Conservation (phyloP, 2,113 vertebrate species). For the Peromyscus leucopus region DNA sequence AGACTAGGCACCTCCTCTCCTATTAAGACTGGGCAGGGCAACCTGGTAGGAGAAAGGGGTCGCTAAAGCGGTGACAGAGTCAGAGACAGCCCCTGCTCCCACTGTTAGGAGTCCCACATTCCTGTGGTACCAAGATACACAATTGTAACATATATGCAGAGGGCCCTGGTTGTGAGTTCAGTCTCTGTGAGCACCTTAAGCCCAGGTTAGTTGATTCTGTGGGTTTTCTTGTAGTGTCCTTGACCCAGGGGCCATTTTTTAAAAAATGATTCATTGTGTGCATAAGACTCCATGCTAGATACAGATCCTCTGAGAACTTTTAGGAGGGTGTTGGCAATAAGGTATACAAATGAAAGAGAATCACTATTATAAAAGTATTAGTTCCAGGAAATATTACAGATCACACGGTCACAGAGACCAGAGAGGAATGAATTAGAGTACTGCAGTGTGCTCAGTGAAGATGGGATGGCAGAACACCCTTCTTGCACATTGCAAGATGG, state of each 20-base stretch:
- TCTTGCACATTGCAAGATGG: not conserved
- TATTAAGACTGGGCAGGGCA: not conserved
- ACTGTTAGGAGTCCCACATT: not conserved
- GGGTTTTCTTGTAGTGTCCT: not conserved
- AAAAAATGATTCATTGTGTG: not conserved
- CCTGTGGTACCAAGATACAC: not conserved
- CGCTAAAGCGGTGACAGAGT: not conserved
- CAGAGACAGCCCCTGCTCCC: not conserved
- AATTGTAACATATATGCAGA: not conserved
- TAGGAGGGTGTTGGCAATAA: not conserved
- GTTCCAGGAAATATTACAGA: not conserved
- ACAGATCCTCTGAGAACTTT: not conserved
- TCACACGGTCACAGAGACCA: not conserved
- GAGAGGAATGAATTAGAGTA: not conserved
- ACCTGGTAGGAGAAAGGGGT: not conserved
- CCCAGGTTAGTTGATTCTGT: too few species aligned
- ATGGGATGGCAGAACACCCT: not conserved
- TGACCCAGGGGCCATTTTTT: not conserved
- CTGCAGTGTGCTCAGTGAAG: not conserved
- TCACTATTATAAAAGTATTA: not conserved
- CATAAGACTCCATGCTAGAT: not conserved
- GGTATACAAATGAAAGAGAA: not conserved
- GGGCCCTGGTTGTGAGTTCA: not conserved
- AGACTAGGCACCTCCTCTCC: not conserved
- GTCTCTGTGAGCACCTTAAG: not conserved